Base-by-base conservation (phyloP, 2,888 invertebrate species). In the Epirrita christyi region DNA sequence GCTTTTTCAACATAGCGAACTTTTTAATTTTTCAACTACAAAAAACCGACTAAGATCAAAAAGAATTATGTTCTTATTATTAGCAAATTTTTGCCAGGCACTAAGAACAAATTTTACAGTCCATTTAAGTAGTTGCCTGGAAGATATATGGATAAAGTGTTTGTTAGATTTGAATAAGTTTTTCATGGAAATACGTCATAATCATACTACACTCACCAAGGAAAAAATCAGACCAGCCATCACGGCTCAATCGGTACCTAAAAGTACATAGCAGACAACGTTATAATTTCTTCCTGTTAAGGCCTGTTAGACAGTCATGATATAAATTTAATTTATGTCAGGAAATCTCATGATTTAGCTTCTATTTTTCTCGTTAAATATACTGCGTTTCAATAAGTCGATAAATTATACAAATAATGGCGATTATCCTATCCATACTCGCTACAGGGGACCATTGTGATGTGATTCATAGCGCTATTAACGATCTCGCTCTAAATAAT, bases 381-480 rank as follows among this genome's bases (percentile, higher is more conserved):
- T 48, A 61, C 59, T 57, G 45, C 51, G 63, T 67, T 71, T 72
- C 70, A 63, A 70, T 70, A 66, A 66, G 63, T 67, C 71, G 61
- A 81, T 80, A 81, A 81, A 77, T 78, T 78, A 79, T 81, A 82
- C 76, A 80, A 75, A 83, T 83, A 82, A 81, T 79, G 72, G 78
- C 77, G 76, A 81, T 86, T 80, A 84, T 83, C 85, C 81, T 78
- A 80, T 73, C 80, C 73, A 74, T 74, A 71, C 72, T 69, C 86
- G 67, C 85, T 62, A 77, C 84, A 80, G 86, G 87, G 68, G 75
- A 77, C 81, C 75, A 81, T 83, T 81, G 78, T 73, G 74, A 71
- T 71, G 72, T 85, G 85, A 86, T 85, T 83, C 84, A 86, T 81
- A 67, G 77, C 61, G 67, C 78, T 70, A 86, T 88, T 83, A 86